phyloP scores from a whole-genome alignment of 2,888 invertebrate genomes.

The Lasius platythorax region DNA sequence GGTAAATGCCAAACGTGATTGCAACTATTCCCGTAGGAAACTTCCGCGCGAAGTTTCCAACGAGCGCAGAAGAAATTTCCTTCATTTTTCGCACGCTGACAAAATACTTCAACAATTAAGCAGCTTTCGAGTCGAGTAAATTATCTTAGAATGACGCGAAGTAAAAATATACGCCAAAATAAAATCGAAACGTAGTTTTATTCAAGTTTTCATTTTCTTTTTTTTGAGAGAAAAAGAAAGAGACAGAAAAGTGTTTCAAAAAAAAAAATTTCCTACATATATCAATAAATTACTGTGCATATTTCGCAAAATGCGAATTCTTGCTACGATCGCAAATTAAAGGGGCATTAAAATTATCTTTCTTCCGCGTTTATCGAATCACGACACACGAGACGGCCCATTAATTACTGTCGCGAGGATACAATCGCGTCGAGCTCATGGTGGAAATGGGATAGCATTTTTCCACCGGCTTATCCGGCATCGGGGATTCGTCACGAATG shows the following conservation, averaged over 20 bases:
- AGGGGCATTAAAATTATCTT: slow-evolving; percentile 45
- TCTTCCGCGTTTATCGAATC: slow-evolving; percentile 64
- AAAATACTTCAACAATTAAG: slow-evolving; percentile 41
- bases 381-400: slow-evolving; percentile 52
- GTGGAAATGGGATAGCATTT: slow-evolving; percentile 70
- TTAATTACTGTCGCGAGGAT: slow-evolving; percentile 54
- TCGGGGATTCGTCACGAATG: slow-evolving; percentile 59
- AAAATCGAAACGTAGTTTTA: slow-evolving; percentile 11
- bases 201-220: slow-evolving; percentile 7
- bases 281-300: neutral
- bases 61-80: slow-evolving; percentile 24
- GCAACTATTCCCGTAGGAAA: slow-evolving; percentile 33
- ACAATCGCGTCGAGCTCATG: slow-evolving; percentile 11
- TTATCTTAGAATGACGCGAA: slow-evolving; percentile 23
- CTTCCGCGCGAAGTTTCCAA: slow-evolving; percentile 39
- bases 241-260: neutral
- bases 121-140: slow-evolving; percentile 13
- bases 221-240: neutral
- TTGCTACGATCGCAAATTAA: slow-evolving; percentile 30
- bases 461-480: slow-evolving; percentile 67
- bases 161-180: neutral
- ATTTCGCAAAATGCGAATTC: neutral
- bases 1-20: slow-evolving; percentile 45
- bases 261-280: neutral
- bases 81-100: slow-evolving; percentile 34